phyloP scores from a whole-genome alignment of 2,113 vertebrate species.

The Oostethus manadensis region DNA sequence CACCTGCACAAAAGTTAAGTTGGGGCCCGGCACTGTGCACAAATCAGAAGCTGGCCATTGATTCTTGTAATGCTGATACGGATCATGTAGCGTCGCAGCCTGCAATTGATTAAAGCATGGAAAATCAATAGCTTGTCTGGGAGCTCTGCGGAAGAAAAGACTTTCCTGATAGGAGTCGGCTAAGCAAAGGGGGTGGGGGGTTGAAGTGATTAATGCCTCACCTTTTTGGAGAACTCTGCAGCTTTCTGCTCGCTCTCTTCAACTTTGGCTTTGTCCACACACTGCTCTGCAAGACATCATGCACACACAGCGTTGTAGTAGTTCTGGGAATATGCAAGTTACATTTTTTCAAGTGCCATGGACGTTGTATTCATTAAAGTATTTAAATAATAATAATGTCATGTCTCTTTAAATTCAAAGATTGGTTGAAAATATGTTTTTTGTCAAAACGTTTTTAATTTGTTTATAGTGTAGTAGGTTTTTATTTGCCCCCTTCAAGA shows the following conservation, averaged over 20 bases:
- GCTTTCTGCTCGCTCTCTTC: slow-evolving; percentile 95
- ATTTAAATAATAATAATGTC: too few species aligned
- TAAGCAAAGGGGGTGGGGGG: slow-evolving; percentile 29
- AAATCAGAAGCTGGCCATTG: slow-evolving; percentile 61
- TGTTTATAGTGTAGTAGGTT: too few species aligned
- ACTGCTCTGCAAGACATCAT: slow-evolving; percentile 77
- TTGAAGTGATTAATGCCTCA: slow-evolving; percentile 69
- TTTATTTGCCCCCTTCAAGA: too few species aligned
- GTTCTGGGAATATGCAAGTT: slow-evolving; percentile 3
- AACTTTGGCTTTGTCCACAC: slow-evolving; percentile 93
- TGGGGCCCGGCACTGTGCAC: slow-evolving; percentile 30
- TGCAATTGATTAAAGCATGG: slow-evolving; percentile 69
- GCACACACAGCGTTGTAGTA: background rate
- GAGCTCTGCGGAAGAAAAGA: slow-evolving; percentile 57
- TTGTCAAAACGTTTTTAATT: too few species aligned
- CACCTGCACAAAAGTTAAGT: slow-evolving; percentile 47
- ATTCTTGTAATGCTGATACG: slow-evolving; percentile 70
- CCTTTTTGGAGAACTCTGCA: slow-evolving; percentile 92
- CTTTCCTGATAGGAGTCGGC: slow-evolving; percentile 59
- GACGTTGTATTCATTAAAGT: background rate
- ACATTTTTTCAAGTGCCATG: background rate
- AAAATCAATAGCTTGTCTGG: slow-evolving; percentile 71
- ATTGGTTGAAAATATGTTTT: too few species aligned
- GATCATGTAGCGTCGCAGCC: slow-evolving; percentile 73
- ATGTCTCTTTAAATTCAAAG: too few species aligned